phyloP scores from a whole-genome alignment of 23 tunicate genomes.

The Trididemnum clinides region DNA sequence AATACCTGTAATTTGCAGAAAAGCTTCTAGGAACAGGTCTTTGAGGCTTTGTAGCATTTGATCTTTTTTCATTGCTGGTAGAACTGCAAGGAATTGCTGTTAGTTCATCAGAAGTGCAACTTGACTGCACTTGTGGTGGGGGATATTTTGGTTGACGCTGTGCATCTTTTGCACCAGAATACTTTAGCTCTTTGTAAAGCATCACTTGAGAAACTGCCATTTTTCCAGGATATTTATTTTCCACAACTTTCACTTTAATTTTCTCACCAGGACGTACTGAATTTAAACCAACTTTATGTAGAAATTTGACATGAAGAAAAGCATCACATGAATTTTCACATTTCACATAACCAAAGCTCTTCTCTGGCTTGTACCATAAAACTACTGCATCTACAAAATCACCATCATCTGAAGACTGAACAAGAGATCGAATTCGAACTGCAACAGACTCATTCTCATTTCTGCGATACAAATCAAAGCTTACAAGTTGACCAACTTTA shows the following conservation, averaged over 20 bases:
- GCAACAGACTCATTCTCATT: slow-evolving; percentile 34
- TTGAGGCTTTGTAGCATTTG: too few species aligned
- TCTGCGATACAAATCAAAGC: slow-evolving; percentile 7
- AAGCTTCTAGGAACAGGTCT: too few species aligned
- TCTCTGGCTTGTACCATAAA: slow-evolving; percentile 23
- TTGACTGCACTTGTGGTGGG: not conserved
- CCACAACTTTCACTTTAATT: slow-evolving; percentile 25
- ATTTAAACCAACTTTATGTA: slow-evolving; percentile 14
- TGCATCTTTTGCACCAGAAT: not conserved
- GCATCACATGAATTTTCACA: slow-evolving; percentile 34
- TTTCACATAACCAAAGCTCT: slow-evolving; percentile 59
- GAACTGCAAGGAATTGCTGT: not conserved
- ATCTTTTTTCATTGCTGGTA: not conserved
- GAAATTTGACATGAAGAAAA: slow-evolving; percentile 33
- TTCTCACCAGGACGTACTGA: not conserved
- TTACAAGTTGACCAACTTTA: not conserved
- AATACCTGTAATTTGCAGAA: too few species aligned
- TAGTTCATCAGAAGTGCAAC: not conserved
- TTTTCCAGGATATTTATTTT: slow-evolving; percentile 18
- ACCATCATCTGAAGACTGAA: not conserved
- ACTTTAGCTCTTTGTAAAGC: not conserved
- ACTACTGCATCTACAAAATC: slow-evolving; percentile 30
- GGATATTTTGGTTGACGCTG: not conserved
- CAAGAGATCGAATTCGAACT: slow-evolving; percentile 23
- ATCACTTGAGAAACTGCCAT: not conserved